These are phyloP conservation scores for Embiotoca jacksoni DNA, from an alignment of 2,113 vertebrate genomes.

Conservation along the genomic window DNA sequence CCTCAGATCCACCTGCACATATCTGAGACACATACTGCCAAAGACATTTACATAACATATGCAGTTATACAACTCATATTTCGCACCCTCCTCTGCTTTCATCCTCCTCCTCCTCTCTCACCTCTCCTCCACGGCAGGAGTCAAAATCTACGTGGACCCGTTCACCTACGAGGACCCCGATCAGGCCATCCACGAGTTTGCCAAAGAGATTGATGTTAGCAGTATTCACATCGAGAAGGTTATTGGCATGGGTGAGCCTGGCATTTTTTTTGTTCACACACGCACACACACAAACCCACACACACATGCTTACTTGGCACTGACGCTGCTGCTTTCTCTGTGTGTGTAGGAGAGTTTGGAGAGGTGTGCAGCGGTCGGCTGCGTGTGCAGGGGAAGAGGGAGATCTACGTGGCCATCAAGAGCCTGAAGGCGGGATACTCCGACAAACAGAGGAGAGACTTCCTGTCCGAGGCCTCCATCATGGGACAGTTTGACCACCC, in stretches of 20 bases:
- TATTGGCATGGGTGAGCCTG: conserved; percentile 95
- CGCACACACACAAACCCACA: conserved; percentile 39
- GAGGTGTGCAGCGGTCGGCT: conserved; percentile 85
- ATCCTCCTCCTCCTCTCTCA: conserved; percentile 69
- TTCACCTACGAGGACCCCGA: conserved; percentile 86
- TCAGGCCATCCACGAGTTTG: conserved; percentile 86
- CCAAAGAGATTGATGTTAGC: conserved; percentile 92
- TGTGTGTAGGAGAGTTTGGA: conserved; percentile 82
- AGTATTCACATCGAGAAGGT: conserved; percentile 99
- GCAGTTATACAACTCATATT: conserved; percentile 58
- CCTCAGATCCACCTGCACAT: conserved; percentile 40
- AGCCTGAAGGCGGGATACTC: conserved; percentile 85
- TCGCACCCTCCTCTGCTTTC: conserved; percentile 60
- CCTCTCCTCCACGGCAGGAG: conserved; percentile 85
- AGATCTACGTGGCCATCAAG: conserved; percentile 86
- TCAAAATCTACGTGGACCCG: conserved; percentile 92
- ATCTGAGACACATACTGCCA: conserved; percentile 27
- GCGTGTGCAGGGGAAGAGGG: conserved; percentile 82
- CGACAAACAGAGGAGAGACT: conserved; percentile 84
- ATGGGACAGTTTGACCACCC: conserved; percentile 87
- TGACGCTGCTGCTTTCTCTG: conserved; percentile 46
- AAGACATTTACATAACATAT: conserved; percentile 67
- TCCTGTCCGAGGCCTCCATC: conserved; percentile 85
- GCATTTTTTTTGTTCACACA: conserved; percentile 5
- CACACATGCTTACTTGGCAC: conserved; percentile 56